Evolutionary conservation across 2,113 vertebrate species (phyloP).

Genomic region (Pitta sordida): DNA sequence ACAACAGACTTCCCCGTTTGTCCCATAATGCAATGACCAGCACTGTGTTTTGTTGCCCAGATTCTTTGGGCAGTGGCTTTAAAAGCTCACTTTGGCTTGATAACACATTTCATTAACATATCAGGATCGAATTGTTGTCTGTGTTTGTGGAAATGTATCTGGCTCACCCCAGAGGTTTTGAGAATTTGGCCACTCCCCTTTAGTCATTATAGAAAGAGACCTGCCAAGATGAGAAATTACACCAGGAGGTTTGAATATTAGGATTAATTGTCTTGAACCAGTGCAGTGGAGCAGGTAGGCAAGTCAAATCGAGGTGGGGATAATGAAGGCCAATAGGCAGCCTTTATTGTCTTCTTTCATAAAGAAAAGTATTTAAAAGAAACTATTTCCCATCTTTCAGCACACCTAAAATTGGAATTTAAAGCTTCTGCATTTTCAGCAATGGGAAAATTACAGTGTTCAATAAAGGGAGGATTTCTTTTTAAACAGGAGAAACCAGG

Average conservation of each 20-base stretch:
- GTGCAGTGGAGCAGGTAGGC: conserved; percentile 87
- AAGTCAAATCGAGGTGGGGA: conserved; percentile 85
- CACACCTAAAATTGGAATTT: conserved; percentile 58
- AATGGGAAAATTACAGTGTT: conserved; percentile 66
- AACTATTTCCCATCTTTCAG: conserved; percentile 67
- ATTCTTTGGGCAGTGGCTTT: background rate
- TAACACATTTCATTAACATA: conserved; percentile 24
- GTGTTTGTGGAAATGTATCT: conserved; percentile 63
- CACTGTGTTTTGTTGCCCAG: background rate
- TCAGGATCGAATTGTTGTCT: conserved; percentile 62
- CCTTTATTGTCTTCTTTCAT: conserved; percentile 80
- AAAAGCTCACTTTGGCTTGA: background rate
- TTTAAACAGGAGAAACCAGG: background rate
- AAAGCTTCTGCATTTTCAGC: conserved; percentile 53
- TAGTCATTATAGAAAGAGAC: conserved; percentile 88
- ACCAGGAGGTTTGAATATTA: conserved; percentile 90
- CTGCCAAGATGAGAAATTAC: conserved; percentile 99
- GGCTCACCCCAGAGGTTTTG: conserved; percentile 74
- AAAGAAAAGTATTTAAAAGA: conserved; percentile 75
- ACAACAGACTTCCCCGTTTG: background rate
- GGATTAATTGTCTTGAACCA: conserved; percentile 99
- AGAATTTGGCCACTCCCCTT: conserved; percentile 81
- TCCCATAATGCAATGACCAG: background rate
- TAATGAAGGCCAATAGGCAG: conserved; percentile 82
- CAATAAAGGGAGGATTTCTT: conserved; percentile 54